Evolutionary conservation across 2,888 invertebrate species (phyloP), one percentile per base, ranked within the genome.

Genomic region (Creontiades dilutus): DNA sequence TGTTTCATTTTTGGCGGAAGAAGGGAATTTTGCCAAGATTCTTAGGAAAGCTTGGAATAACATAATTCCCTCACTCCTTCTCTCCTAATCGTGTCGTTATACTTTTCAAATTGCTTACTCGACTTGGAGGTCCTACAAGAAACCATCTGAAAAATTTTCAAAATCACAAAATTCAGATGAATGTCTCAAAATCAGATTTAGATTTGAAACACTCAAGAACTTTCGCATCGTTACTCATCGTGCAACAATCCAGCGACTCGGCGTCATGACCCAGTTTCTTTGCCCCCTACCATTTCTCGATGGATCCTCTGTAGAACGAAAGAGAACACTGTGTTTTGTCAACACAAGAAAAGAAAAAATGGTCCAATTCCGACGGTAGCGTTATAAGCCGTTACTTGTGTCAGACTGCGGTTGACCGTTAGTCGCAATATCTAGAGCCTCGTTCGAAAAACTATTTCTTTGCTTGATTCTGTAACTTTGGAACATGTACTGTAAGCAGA

Each of bases 301-400:
- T 14, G 57, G 57, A n/a, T 57, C n/a, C 57, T 57, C n/a, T 16
- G 57, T 57, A 16, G 16, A 7, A n/a, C 57, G 57, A 57, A 57
- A 57, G 57, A n/a, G 57, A 57, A 57, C 57, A 37, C 37, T 0
- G n/a, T 57, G n/a, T 57, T 57, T n/a, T 57, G 57, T 57, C 57
- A 57, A 14, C 57, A n/a, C 57, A n/a, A 57, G 57, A 57, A 57
- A 57, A 57, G 57, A 57, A 57, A 57, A 57, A 57, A n/a, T 57
- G 57, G n/a, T 57, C 57, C 57, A 57, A n/a, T 57, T 57, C 57
- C 57, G 19, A 5, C n/a, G 14, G 57, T n/a, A n/a, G 57, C 16
- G 57, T 57, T 57, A 57, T 57, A n/a, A 57, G n/a, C 57, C 57
- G 57, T 57, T 57, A 57, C 57, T 57, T 16, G 57, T 57, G 57